These are phyloP conservation scores for Myrmecobius fasciatus DNA, from an alignment of 2,113 vertebrate genomes.

Conservation along the genomic window DNA sequence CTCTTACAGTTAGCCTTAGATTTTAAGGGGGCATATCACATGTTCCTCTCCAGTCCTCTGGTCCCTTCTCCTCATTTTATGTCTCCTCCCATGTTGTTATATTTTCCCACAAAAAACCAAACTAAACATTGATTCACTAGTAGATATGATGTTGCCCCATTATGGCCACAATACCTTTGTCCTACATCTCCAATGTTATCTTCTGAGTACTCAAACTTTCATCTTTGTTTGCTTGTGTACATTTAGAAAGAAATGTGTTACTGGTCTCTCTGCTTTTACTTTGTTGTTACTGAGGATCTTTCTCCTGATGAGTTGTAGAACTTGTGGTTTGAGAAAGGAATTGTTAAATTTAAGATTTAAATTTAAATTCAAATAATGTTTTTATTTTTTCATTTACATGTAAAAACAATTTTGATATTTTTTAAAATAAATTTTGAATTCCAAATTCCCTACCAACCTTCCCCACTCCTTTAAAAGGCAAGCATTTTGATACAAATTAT, in stretches of 20 bases:
- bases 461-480: no score
- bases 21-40: neutral
- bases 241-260: neutral
- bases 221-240: neutral
- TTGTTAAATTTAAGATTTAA: neutral
- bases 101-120: neutral
- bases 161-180: neutral
- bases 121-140: neutral
- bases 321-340: neutral
- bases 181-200: neutral
- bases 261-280: neutral
- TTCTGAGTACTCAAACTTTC: neutral
- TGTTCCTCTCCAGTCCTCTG: neutral
- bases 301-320: neutral
- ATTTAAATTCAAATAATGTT: no score
- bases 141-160: neutral
- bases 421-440: no score
- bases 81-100: neutral
- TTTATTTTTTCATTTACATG: no score
- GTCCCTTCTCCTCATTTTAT: neutral
- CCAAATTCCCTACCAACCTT: no score
- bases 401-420: no score
- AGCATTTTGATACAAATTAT: no score
- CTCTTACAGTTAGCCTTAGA: neutral
- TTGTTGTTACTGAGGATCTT: neutral